phyloP scores from a whole-genome alignment of 2,888 invertebrate genomes.

The Coenonympha glycerion region DNA sequence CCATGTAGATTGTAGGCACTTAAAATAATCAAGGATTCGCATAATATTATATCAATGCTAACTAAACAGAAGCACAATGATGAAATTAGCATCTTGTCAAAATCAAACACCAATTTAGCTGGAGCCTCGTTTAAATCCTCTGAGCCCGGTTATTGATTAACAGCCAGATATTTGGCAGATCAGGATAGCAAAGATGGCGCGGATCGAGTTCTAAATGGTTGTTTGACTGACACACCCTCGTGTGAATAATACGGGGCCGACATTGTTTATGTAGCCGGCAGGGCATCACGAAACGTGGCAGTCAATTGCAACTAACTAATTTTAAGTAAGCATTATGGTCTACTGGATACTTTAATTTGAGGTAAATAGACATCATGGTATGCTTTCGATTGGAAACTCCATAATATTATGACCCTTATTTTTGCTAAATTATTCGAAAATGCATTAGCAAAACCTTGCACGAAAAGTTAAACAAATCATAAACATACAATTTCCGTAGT shows the following conservation, averaged over 20 bases:
- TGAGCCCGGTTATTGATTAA: slow-evolving; percentile 28
- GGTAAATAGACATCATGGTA: too few relatives aligned
- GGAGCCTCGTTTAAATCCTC: slow-evolving; percentile 23
- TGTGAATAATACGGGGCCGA: slow-evolving; percentile 42
- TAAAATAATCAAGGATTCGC: too few relatives aligned
- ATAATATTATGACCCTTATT: too few relatives aligned
- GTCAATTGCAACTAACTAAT: slow-evolving; percentile 33
- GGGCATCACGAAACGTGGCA: slow-evolving; percentile 45
- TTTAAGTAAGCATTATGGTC: slow-evolving; percentile 18
- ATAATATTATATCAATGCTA: not conserved
- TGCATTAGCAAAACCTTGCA: too few relatives aligned
- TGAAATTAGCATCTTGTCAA: slow-evolving; percentile 11
- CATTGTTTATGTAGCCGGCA: slow-evolving; percentile 55
- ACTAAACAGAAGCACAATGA: not conserved
- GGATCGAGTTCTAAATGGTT: slow-evolving; percentile 59
- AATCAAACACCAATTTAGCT: slow-evolving; percentile 14
- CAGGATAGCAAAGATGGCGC: slow-evolving; percentile 51
- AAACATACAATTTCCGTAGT: too few relatives aligned
- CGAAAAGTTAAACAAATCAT: too few relatives aligned
- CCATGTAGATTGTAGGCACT: too few relatives aligned
- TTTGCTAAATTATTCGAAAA: too few relatives aligned
- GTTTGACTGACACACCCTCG: slow-evolving; percentile 69
- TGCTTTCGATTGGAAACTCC: too few relatives aligned
- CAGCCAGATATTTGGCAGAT: slow-evolving; percentile 38
- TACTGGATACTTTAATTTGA: not conserved